These are phyloP conservation scores for Sylvilagus floridanus DNA, from an alignment of 2,797 vertebrate species.

Conservation along the genomic window DNA sequence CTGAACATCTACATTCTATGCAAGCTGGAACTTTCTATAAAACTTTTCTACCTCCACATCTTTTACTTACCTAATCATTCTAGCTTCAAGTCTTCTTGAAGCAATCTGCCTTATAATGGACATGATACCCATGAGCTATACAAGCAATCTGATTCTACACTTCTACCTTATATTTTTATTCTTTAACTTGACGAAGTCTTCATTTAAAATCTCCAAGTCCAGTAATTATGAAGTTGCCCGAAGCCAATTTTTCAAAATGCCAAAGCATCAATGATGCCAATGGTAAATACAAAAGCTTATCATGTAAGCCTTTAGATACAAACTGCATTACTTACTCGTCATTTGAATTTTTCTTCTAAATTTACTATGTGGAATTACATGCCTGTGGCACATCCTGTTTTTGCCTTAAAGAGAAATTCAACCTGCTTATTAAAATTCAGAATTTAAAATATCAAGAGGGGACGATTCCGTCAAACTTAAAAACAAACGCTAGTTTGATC, in stretches of 20 bases:
- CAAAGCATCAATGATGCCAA: slow-evolving; percentile 1
- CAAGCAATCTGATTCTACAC: not conserved
- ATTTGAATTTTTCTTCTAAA: not conserved
- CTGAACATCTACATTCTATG: not conserved
- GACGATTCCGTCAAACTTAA: not conserved
- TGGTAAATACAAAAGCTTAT: slow-evolving; percentile 43
- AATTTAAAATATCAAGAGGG: not conserved
- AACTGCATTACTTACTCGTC: not conserved
- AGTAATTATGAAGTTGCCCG: not conserved
- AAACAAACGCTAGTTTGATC: slow-evolving; percentile 12
- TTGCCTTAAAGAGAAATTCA: not conserved
- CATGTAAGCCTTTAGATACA: not conserved
- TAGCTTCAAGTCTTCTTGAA: not conserved
- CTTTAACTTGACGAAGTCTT: not conserved
- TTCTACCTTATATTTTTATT: not conserved
- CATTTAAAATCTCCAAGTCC: slow-evolving; percentile 24
- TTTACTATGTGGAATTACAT: not conserved
- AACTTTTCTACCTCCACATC: slow-evolving; percentile 1
- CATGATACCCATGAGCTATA: not conserved
- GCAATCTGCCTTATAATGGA: not conserved
- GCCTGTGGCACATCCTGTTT: not conserved
- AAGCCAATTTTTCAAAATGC: not conserved
- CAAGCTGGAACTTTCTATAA: slow-evolving; percentile 34
- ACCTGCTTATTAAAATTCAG: not conserved
- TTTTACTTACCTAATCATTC: slow-evolving; percentile 17